phyloP scores from a whole-genome alignment of 92 coral and sea anemone genomes.

The Porites divaricata region DNA sequence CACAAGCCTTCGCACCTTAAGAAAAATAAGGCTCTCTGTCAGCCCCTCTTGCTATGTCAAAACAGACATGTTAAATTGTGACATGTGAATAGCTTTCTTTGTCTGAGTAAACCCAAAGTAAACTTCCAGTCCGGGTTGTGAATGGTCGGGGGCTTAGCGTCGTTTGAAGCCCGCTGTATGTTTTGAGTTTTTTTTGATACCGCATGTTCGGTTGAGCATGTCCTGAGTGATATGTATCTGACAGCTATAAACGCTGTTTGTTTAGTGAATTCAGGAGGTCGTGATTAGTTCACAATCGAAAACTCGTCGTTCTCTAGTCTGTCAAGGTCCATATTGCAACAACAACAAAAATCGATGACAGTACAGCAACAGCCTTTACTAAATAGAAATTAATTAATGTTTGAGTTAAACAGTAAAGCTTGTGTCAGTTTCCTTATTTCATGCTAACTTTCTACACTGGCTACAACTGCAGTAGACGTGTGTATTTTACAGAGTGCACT shows the following conservation, averaged over 20 bases:
- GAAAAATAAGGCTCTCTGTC: constrained; percentile 25
- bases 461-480: too few species aligned
- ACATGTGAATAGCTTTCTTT: constrained; percentile 30
- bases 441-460: too few species aligned
- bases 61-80: constrained; percentile 31
- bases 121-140: constrained; percentile 34
- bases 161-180: constrained; percentile 17
- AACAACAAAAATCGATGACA: too few species aligned
- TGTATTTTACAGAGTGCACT: too few species aligned
- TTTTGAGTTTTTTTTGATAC: constrained; percentile 6
- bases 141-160: constrained; percentile 18
- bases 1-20: constrained; percentile 2
- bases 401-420: too few species aligned
- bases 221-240: constrained; percentile 18
- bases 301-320: not conserved
- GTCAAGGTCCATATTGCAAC: not conserved
- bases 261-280: constrained; percentile 13
- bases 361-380: too few species aligned
- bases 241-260: constrained; percentile 14
- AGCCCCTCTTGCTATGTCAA: constrained; percentile 24
- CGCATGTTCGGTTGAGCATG: constrained; percentile 22
- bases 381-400: too few species aligned
- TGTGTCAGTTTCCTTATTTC: too few species aligned
- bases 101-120: constrained; percentile 38
- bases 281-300: not conserved